phyloP scores from a whole-genome alignment of 1,140 invertebrate species.

The Lepidostoma basale region DNA sequence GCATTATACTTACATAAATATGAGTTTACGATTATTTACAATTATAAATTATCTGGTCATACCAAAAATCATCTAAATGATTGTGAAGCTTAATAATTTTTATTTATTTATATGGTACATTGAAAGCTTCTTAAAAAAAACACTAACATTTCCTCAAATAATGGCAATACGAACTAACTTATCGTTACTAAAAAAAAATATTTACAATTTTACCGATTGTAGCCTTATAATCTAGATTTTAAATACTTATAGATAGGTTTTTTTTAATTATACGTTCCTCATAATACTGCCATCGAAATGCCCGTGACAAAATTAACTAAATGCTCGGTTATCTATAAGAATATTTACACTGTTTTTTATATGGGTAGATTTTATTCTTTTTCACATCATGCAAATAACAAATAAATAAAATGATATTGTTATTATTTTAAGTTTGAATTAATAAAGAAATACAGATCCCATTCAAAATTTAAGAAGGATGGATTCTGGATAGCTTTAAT shows the following conservation, averaged over 20 bases:
- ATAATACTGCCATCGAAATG: constrained; percentile 45
- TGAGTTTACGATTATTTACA: constrained; percentile 20
- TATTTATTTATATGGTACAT: background rate
- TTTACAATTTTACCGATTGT: constrained; percentile 7
- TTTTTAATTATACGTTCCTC: background rate
- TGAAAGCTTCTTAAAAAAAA: constrained; percentile 1
- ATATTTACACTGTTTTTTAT: too few species aligned
- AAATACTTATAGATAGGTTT: constrained; percentile 18
- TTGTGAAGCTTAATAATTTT: background rate
- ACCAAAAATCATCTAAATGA: background rate
- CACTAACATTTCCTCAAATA: background rate
- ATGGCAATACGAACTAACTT: background rate
- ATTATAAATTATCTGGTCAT: background rate
- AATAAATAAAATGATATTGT: too few species aligned
- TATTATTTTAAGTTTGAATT: too few species aligned
- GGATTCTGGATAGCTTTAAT: too few species aligned
- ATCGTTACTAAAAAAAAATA: background rate
- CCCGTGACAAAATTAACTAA: constrained; percentile 39
- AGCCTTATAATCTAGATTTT: background rate
- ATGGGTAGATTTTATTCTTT: too few species aligned
- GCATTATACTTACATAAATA: background rate
- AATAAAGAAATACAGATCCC: too few species aligned
- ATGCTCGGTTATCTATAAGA: too few species aligned
- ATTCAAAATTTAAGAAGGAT: too few species aligned
- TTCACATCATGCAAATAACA: too few species aligned